Evolutionary conservation across 2,888 invertebrate genomes (phyloP).

Genomic region (Cryptus viduatorius): DNA sequence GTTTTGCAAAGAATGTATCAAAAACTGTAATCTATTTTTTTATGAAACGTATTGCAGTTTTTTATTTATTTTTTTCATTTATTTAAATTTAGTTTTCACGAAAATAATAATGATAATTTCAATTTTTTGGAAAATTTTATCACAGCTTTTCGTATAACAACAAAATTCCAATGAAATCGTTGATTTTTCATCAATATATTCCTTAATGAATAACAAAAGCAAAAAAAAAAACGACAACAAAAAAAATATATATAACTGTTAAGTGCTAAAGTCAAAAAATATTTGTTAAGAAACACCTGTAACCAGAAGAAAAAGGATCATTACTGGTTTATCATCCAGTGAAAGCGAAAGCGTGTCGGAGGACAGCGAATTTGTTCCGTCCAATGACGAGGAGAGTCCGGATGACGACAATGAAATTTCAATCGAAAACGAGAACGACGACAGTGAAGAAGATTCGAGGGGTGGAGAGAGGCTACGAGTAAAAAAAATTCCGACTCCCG

Average conservation of each 20-base stretch:
- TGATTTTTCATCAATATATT: too few species aligned
- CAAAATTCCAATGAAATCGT: too few species aligned
- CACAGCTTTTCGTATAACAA: too few species aligned
- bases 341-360: conserved; percentile 79
- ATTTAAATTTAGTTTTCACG: too few species aligned
- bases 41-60: too few species aligned
- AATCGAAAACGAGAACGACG: conserved; percentile 57
- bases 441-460: conserved; percentile 47
- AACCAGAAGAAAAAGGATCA: conserved; percentile 29
- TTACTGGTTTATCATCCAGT: conserved; percentile 64
- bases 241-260: not conserved
- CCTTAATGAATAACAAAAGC: not conserved
- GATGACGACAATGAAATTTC: conserved; percentile 75
- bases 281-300: conserved; percentile 7
- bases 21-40: too few species aligned
- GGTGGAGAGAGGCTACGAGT: conserved; percentile 25
- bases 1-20: too few species aligned
- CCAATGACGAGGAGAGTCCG: conserved; percentile 73
- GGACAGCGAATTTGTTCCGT: conserved; percentile 75
- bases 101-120: too few species aligned
- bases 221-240: not conserved
- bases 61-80: too few species aligned
- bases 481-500: conserved; percentile 57
- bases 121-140: too few species aligned
- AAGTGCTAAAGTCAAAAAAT: not conserved